Percentiles rank a stretch among this genome's conserved stretches.
phyloP scores from a whole-genome alignment of 2,888 invertebrate species.

The Caenorhabditis angaria region DNA sequence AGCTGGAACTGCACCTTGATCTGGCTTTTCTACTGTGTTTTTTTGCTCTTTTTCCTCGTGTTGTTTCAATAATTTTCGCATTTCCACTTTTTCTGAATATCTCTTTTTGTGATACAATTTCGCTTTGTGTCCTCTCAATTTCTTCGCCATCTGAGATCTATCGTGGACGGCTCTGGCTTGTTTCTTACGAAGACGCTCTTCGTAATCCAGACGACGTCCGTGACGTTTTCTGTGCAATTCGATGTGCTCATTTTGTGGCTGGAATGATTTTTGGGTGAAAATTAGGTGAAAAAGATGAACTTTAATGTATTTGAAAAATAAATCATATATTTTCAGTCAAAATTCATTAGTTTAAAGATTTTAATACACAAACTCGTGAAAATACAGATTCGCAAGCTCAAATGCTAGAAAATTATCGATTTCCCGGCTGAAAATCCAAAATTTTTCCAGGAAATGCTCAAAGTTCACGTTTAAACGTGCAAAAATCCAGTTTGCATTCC shows the following conservation, averaged over 20 bases:
- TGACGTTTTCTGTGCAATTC: conserved; percentile 95
- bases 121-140: conserved; percentile 92
- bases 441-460: too few species aligned
- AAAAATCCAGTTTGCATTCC: too few species aligned
- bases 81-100: conserved; percentile 85
- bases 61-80: conserved; percentile 80
- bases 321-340: background rate
- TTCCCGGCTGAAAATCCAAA: too few species aligned
- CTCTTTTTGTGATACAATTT: conserved; percentile 96
- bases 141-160: conserved; percentile 87
- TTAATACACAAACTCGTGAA: too few species aligned
- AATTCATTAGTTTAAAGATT: background rate
- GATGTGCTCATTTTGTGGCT: conserved; percentile 99
- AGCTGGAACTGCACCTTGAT: conserved; percentile 86
- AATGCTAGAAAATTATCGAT: too few species aligned
- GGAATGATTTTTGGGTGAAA: conserved; percentile 8
- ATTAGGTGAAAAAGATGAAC: background rate
- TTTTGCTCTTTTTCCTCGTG: conserved; percentile 94
- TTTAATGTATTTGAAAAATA: background rate
- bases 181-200: conserved; percentile 91
- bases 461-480: too few species aligned
- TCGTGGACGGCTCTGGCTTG: conserved; percentile 94
- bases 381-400: too few species aligned
- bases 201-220: conserved; percentile 95
- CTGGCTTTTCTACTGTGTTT: conserved; percentile 77